phyloP scores from a whole-genome alignment of 1,140 invertebrate species.

The Lordiphosa clarofinis region DNA sequence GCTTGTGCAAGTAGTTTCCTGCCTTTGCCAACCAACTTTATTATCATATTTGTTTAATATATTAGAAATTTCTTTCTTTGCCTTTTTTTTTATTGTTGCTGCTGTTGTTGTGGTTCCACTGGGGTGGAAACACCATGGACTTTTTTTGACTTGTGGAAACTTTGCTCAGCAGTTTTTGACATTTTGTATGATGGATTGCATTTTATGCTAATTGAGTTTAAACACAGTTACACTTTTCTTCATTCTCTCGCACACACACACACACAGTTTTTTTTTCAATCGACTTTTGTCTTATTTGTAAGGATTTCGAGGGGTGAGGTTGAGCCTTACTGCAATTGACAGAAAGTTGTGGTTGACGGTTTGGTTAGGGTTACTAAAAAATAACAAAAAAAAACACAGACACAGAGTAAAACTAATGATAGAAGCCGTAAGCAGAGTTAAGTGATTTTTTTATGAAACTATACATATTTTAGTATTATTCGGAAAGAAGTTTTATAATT shows the following conservation, averaged over 20 bases:
- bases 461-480: background rate
- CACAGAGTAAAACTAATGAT: no score
- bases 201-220: slow-evolving; percentile 78
- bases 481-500: no score
- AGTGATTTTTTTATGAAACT: slow-evolving; percentile 12
- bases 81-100: slow-evolving; percentile 10
- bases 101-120: slow-evolving; percentile 20
- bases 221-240: slow-evolving; percentile 52
- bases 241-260: slow-evolving; percentile 24
- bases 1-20: slow-evolving; percentile 32
- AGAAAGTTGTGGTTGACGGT: slow-evolving; percentile 25
- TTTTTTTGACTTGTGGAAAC: slow-evolving; percentile 67
- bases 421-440: slow-evolving; percentile 16
- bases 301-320: slow-evolving; percentile 3
- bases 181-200: slow-evolving; percentile 77
- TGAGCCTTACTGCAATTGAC: slow-evolving; percentile 28
- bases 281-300: slow-evolving; percentile 55
- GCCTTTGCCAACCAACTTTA: slow-evolving; percentile 35
- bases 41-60: slow-evolving; percentile 77
- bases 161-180: slow-evolving; percentile 78
- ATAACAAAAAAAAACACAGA: no score
- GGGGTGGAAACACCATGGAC: slow-evolving; percentile 25
- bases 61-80: slow-evolving; percentile 52
- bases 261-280: slow-evolving; percentile 24
- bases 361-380: background rate